Base-by-base conservation (phyloP, 1,140 invertebrate genomes). In the Stegodyphus mimosarum region DNA sequence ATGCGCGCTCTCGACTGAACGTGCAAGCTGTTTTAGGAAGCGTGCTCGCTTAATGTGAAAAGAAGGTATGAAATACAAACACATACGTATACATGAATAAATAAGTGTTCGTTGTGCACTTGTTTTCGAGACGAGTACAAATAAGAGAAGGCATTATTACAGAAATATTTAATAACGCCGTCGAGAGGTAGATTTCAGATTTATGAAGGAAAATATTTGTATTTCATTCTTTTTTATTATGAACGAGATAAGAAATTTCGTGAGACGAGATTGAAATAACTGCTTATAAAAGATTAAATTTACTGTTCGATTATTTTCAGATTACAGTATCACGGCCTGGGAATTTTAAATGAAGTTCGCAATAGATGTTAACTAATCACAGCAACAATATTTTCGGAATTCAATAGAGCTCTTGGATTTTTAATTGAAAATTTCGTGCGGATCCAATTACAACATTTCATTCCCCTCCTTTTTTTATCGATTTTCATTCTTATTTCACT, bases 51-150 rank as follows among this genome's bases (percentile, higher is more conserved):
- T 49, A 80, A 72, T 53, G 7, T 33, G 67, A 17, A 18, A 70
- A 33, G 67, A 70, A 70, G 48, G 78, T 80, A 80, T 80, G 78
- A 80, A 80, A 67, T 69, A 78, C 76, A 78, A 51, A 52, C 76
- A 51, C 64, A 69, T 78, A 60, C 15, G 55, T 64, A 69, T 78
- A 52, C 18, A 78, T 78, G 76, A 78, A 78, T 78, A 78, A 78
- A 15, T 78, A 78, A 78, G 50, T 78, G 17, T 49, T 33, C n/a
- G 60, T 66, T 78, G 76, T 78, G 60, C 50, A 52, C 76, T 78
- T 78, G 76, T 78, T 78, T 73, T 78, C 76, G 66, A 78, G 51
- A 11, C 50, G 76, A 78, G 48, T 78, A 78, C 69, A 80, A 80
- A 80, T 71, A 60, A 80, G 74, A 48, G 18, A 70, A 33, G 17